phyloP scores from a whole-genome alignment of 2,888 invertebrate genomes.

The Keiferia lycopersicella region DNA sequence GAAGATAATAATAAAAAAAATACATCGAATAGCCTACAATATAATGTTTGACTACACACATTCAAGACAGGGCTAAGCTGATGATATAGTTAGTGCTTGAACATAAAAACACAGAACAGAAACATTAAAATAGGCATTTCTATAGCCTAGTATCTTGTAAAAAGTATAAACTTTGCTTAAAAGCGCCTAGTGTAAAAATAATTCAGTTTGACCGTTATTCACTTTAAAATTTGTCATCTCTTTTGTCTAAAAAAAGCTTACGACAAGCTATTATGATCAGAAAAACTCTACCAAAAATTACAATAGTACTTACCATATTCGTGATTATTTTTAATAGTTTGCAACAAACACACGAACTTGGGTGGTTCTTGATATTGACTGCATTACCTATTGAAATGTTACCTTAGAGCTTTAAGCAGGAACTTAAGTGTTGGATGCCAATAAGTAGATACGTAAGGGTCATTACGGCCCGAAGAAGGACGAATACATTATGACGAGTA shows the following conservation, averaged over 20 bases:
- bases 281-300: background rate
- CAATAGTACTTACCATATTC: background rate
- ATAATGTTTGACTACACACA: background rate
- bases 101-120: no score
- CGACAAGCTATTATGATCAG: no score
- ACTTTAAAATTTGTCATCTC: no score
- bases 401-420: constrained; percentile 1
- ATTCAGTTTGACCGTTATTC: no score
- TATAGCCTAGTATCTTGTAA: no score
- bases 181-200: no score
- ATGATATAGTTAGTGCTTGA: no score
- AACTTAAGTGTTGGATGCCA: background rate
- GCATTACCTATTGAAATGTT: background rate
- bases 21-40: no score
- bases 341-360: background rate
- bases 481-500: background rate
- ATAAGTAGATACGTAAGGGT: background rate
- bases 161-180: no score
- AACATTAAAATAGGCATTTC: no score
- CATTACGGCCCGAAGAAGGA: background rate
- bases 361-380: background rate
- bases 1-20: background rate
- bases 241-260: no score
- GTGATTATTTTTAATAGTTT: background rate
- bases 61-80: background rate